Evolutionary conservation across 2,888 invertebrate genomes (phyloP), one percentile per base, ranked within the genome.

Genomic region (Pollenia angustigena): DNA sequence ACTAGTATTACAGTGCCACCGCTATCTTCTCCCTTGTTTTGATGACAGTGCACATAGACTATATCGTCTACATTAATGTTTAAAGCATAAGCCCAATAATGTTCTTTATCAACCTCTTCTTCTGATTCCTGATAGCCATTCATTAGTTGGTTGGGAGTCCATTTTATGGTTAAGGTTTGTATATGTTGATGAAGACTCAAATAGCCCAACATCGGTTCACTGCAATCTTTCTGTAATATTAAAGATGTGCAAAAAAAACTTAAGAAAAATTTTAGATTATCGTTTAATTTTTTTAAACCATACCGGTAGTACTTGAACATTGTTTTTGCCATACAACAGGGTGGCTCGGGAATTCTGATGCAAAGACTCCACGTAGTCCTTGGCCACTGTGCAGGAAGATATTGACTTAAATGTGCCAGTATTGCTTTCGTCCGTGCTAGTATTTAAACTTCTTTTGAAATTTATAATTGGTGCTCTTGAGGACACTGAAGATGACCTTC

Each of bases 121-220:
- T 96, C 96, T 86, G 94, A 94, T 89, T 96, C 96, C 4, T 95
- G 95, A 89, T 96, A 96, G 0, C 97, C 97, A 91, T 98, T 98
- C 98, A 99, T 99, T 69, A 99, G 94, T 93, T 98, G 98, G 93
- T 99, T 99, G 0, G 99, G 99, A 0, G 98, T 99, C 99, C 99
- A 99, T 94, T 98, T 98, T 89, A 99, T 96, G 75, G 96, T 96
- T 76, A 99, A 94, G 0, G 96, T 96, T 60, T 96, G 96, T 2
- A 96, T 95, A 48, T 96, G 96, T 93, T 98, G 98, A 92, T 99
- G 99, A 42, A 99, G 94, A 88, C 98, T 98, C 88, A 99, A 94
- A 93, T 99, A 99, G 12, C 99, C 99, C 0, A 97, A 96, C 95
- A 98, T 96, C 0, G 97, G 95, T 90, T 97, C 97, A 23, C 95